phyloP scores from a whole-genome alignment of 1,140 invertebrate genomes.

The Babylonia areolata region DNA sequence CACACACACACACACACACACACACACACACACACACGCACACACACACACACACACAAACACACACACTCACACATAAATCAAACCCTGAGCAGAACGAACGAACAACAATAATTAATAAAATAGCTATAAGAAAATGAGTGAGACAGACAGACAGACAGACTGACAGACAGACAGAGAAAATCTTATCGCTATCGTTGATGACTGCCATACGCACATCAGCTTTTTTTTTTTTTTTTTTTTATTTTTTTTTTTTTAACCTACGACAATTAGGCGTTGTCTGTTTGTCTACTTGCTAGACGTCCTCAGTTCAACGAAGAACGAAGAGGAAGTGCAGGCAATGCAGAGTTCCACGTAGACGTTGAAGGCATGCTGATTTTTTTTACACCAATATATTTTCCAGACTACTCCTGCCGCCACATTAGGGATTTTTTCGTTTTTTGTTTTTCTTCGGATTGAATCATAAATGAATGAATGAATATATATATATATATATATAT shows the following conservation, averaged over 20 bases:
- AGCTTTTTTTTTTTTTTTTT: too few relatives aligned
- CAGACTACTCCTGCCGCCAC: too few relatives aligned
- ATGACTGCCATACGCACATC: background rate
- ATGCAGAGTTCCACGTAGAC: background rate
- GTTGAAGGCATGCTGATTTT: too few relatives aligned
- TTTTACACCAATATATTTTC: too few relatives aligned
- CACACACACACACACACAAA: too few relatives aligned
- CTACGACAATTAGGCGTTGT: background rate
- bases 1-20: background rate
- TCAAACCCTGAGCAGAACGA: too few relatives aligned
- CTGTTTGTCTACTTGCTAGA: background rate
- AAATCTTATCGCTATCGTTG: background rate
- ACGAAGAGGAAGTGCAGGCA: background rate
- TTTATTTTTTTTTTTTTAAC: too few relatives aligned
- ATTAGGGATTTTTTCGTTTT: too few relatives aligned
- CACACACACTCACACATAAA: too few relatives aligned
- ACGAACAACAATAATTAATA: background rate
- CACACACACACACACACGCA: background rate
- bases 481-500: too few relatives aligned
- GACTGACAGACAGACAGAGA: background rate
- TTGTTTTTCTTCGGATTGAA: too few relatives aligned
- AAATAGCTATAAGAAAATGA: background rate
- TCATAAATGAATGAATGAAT: too few relatives aligned
- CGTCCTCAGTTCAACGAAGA: background rate
- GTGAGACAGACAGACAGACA: background rate